Percentiles rank a stretch among this genome's conserved stretches.
phyloP scores from a whole-genome alignment of 2,888 invertebrate genomes.

The Crossocerus cetratus region DNA sequence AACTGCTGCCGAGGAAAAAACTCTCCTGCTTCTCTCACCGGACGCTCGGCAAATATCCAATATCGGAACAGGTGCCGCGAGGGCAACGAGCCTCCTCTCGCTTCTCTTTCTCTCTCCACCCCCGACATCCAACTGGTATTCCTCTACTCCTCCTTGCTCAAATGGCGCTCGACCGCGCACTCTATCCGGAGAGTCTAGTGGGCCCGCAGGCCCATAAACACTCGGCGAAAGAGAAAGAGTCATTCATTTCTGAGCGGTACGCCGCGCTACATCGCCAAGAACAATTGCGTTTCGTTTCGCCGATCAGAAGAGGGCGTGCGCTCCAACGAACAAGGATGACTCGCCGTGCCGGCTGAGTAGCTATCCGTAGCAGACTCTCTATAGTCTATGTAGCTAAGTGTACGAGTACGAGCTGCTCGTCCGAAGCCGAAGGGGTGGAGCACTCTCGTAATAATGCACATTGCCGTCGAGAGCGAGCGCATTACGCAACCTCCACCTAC shows the following conservation, averaged over 20 bases:
- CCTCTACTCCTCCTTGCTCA: constrained; percentile 36
- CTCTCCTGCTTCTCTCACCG: no score
- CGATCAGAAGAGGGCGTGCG: constrained; percentile 35
- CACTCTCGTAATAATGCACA: constrained; percentile 26
- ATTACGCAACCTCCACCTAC: constrained; percentile 21
- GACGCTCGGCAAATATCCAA: no score
- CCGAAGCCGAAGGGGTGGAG: constrained; percentile 43
- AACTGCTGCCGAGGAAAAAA: no score
- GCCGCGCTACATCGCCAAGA: constrained; percentile 39
- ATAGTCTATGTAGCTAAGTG: no score
- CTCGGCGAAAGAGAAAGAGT: constrained; percentile 22
- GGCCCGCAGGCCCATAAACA: constrained; percentile 15
- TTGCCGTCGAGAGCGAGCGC: background rate
- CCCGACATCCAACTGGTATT: constrained; percentile 25
- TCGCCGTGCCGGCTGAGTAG: constrained; percentile 23
- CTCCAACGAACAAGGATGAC: constrained; percentile 53
- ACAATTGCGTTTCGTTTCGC: constrained; percentile 62
- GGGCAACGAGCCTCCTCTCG: constrained; percentile 31
- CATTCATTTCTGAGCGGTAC: constrained; percentile 49
- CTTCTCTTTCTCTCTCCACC: constrained; percentile 21
- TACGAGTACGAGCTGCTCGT: constrained; percentile 30
- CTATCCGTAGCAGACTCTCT: constrained; percentile 55
- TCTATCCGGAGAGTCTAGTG: constrained; percentile 6
- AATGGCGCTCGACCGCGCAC: constrained; percentile 25
- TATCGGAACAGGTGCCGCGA: no score